phyloP scores from a whole-genome alignment of 2,113 vertebrate genomes.

The Chloropsis cyanopogon region DNA sequence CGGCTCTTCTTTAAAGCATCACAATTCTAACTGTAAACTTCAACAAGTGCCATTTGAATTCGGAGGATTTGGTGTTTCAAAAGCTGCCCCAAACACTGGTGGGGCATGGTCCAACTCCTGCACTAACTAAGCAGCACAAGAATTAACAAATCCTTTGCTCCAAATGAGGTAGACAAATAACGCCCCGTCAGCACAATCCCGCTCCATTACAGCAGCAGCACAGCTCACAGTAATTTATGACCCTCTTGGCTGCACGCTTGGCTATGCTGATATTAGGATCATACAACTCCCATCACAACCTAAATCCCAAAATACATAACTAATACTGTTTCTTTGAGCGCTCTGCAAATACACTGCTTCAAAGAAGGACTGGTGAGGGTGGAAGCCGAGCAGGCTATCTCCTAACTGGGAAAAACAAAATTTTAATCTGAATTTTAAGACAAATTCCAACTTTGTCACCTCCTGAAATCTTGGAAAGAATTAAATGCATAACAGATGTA shows the following conservation, averaged over 20 bases:
- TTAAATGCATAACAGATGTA: slow-evolving; percentile 17
- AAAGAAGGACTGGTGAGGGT: neutral
- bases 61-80: neutral
- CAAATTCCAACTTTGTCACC: slow-evolving; percentile 29
- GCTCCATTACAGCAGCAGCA: neutral
- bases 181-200: neutral
- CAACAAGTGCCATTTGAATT: neutral
- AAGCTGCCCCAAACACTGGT: neutral
- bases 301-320: neutral
- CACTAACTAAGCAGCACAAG: neutral
- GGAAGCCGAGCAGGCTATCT: neutral
- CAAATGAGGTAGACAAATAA: neutral
- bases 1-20: neutral
- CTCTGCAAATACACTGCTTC: neutral
- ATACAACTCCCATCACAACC: neutral
- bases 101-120: neutral
- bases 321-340: neutral
- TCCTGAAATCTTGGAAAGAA: slow-evolving; percentile 43
- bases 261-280: neutral
- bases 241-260: neutral
- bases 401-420: neutral
- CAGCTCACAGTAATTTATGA: neutral
- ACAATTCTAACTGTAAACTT: neutral
- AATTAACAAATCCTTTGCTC: slow-evolving; percentile 26
- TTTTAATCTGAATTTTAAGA: neutral